phyloP scores from a whole-genome alignment of 2,888 invertebrate species.

The Holacanthella duospinosa region DNA sequence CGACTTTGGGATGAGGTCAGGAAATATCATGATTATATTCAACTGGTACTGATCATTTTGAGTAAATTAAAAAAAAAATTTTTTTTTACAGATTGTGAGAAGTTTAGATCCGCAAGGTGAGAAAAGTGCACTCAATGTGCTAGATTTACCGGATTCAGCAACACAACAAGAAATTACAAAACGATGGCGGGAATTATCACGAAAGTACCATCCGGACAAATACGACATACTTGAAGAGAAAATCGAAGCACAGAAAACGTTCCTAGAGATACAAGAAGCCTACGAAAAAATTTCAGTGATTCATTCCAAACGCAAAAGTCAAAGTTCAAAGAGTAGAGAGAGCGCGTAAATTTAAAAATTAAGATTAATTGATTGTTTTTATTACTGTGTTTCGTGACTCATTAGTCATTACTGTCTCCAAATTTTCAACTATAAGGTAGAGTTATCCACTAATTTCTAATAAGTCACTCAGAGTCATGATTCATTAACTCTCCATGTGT shows the following conservation, averaged over 20 bases:
- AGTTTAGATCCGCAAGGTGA: slow-evolving; percentile 72
- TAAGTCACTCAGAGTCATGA: no score
- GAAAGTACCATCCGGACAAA: slow-evolving; percentile 85
- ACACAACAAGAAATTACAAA: slow-evolving; percentile 75
- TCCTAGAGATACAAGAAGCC: slow-evolving; percentile 87
- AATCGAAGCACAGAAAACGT: slow-evolving; percentile 64
- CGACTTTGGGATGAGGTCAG: slow-evolving; percentile 66
- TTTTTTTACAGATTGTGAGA: slow-evolving; percentile 22
- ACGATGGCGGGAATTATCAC: slow-evolving; percentile 67
- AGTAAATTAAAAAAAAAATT: neutral
- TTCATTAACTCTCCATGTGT: no score
- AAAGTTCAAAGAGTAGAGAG: slow-evolving; percentile 42
- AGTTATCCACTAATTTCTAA: no score
- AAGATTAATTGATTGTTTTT: no score
- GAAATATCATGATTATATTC: slow-evolving; percentile 3
- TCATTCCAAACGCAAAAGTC: slow-evolving; percentile 60
- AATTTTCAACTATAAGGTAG: no score
- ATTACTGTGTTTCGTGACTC: no score
- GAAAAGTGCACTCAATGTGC: slow-evolving; percentile 63
- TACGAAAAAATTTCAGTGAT: slow-evolving; percentile 79
- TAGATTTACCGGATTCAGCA: slow-evolving; percentile 66
- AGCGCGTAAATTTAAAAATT: no score
- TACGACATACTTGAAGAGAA: slow-evolving; percentile 62
- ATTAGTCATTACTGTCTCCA: no score
- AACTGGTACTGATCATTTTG: no score